Evolutionary conservation across 2,888 invertebrate genomes (phyloP).

Genomic region (Netelia fuscicornis): DNA sequence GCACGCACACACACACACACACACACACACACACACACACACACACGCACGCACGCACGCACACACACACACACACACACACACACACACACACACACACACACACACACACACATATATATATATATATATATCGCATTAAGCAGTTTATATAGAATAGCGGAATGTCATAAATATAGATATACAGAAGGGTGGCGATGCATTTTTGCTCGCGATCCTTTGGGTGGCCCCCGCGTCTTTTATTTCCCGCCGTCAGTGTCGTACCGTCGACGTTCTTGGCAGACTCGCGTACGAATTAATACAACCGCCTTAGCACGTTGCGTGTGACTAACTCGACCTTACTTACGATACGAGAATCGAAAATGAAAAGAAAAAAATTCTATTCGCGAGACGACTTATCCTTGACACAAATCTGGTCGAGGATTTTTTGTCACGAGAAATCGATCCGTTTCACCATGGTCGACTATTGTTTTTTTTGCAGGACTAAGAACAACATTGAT

Average conservation of each 20-base stretch:
- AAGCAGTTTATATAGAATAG: background rate
- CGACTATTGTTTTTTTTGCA: background rate
- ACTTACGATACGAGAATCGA: constrained; percentile 5
- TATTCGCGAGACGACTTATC: constrained; percentile 11
- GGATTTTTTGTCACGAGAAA: background rate
- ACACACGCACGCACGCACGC: too few relatives aligned
- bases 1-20: too few relatives aligned
- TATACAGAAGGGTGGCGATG: background rate
- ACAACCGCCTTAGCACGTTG: constrained; percentile 14
- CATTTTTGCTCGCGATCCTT: constrained; percentile 39
- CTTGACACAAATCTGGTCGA: constrained; percentile 17
- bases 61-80: too few relatives aligned
- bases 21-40: too few relatives aligned
- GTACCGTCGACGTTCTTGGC: constrained; percentile 57
- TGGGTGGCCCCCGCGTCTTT: constrained; percentile 31
- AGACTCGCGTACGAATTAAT: constrained; percentile 28
- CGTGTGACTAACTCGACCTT: constrained; percentile 33
- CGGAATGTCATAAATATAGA: background rate
- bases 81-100: too few relatives aligned
- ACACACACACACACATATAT: background rate
- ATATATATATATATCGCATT: background rate
- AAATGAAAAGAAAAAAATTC: constrained; percentile 18
- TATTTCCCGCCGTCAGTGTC: constrained; percentile 42
- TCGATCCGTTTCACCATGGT: background rate
- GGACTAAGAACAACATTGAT: background rate